Evolutionary conservation across 2,888 invertebrate genomes (phyloP).

Genomic region (Oxytorus armatus): DNA sequence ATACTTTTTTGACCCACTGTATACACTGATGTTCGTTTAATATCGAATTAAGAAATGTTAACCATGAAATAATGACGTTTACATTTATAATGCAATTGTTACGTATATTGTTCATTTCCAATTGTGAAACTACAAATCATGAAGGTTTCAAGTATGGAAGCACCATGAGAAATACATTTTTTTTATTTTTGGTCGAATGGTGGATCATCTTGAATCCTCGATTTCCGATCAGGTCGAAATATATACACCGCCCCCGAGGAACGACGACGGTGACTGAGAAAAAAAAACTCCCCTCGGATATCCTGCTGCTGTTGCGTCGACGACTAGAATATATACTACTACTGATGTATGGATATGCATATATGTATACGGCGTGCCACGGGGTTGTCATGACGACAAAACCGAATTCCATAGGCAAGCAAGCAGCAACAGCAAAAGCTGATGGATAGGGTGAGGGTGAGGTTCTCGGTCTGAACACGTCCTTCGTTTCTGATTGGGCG

Average conservation of each 20-base stretch:
- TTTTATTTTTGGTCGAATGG: constrained; percentile 53
- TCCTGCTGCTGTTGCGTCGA: constrained; percentile 63
- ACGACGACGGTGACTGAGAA: constrained; percentile 50
- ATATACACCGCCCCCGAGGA: constrained; percentile 58
- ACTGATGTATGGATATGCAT: constrained; percentile 30
- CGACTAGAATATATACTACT: constrained; percentile 43
- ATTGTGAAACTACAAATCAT: not conserved
- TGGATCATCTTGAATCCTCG: constrained; percentile 66
- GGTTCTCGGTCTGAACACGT: constrained; percentile 74
- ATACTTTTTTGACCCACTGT: too few relatives aligned
- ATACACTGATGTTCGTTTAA: not conserved
- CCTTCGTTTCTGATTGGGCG: constrained; percentile 81
- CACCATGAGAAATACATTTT: not conserved
- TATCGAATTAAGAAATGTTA: not conserved
- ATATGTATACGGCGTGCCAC: constrained; percentile 57
- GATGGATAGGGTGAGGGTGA: constrained; percentile 42
- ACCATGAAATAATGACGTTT: not conserved
- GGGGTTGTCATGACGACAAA: constrained; percentile 82
- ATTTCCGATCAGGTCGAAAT: constrained; percentile 67
- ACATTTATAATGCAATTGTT: not conserved
- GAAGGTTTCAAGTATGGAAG: not conserved
- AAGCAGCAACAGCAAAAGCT: constrained; percentile 60
- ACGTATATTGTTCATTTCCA: not conserved
- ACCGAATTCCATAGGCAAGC: constrained; percentile 81
- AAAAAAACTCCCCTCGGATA: constrained; percentile 63